Evolutionary conservation across 2,797 vertebrate genomes (phyloP), one percentile per base, ranked within the genome.

Genomic region (Acropternis orthonyx): DNA sequence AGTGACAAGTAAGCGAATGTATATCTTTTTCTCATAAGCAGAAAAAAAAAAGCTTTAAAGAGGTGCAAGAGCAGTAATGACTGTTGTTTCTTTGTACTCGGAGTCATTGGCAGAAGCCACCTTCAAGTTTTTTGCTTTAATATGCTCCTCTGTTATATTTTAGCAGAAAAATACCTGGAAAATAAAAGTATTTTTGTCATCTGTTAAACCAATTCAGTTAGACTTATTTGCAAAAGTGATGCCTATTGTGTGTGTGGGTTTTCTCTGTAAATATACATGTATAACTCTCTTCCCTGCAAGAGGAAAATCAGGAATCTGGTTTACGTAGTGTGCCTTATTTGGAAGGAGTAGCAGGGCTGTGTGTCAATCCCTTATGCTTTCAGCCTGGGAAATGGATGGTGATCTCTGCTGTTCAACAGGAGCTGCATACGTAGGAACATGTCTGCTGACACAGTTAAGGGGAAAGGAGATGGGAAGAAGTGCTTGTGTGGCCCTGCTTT

Each of bases 101-200:
- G 46, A 75, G 55, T 89, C 82, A 36, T n/a, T 51, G 41, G 72
- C 62, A 92, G 68, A 92, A 75, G 69, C 46, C 39, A 52, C 16
- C 65, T 88, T 92, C 74, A 79, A 27, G n/a, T 68, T 94, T 81
- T 46, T 62, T 92, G 13, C 54, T 93, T 92, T 89, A 85, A 75
- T 85, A 59, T 51, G 14, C 36, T 66, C 43, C 77, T 72, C 46
- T 83, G 46, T 80, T 94, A 24, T 12, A 51, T 75, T 85, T 92
- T 68, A 85, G 63, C n/a, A 62, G 54, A 48, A 62, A 86, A 58
- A 68, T 83, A 61, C 54, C 85, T 88, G 49, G 54, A 58, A 94
- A 89, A 76, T 49, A 43, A 39, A 44, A 51, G 23, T 78, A 49
- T 56, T 94, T 92, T 68, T 92, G 49, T 72, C 12, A 4, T 72